phyloP scores from a whole-genome alignment of 2,113 vertebrate genomes.

The Formicarius rufipectus region DNA sequence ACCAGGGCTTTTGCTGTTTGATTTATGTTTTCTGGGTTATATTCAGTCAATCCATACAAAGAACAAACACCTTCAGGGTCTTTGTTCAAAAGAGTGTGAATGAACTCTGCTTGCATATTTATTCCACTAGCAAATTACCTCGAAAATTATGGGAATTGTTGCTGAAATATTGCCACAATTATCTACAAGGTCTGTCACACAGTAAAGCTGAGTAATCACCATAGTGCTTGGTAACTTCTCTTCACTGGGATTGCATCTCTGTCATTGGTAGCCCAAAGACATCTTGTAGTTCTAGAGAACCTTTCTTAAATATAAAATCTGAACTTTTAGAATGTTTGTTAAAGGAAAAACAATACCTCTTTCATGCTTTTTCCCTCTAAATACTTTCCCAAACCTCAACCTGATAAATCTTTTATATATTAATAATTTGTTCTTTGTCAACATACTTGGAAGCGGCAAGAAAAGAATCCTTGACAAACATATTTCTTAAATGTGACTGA shows the following conservation, averaged over 20 bases:
- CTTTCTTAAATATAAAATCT: neutral
- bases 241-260: neutral
- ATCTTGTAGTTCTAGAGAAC: neutral
- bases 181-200: neutral
- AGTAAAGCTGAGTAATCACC: neutral
- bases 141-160: neutral
- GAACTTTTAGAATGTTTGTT: neutral
- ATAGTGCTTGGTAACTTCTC: neutral
- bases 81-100: neutral
- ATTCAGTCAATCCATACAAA: neutral
- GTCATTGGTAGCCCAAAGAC: neutral
- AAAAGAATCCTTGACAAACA: neutral
- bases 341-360: neutral
- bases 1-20: neutral
- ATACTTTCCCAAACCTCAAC: neutral
- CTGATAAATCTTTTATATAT: neutral
- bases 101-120: neutral
- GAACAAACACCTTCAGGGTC: neutral
- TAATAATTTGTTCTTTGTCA: neutral
- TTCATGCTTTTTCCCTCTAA: neutral
- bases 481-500: neutral
- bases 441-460: neutral
- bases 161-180: neutral
- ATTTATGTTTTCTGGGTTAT: neutral
- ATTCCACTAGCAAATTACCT: neutral